Conservation (phyloP, 2,797 vertebrate species). For the Tarsius wallacei region DNA sequence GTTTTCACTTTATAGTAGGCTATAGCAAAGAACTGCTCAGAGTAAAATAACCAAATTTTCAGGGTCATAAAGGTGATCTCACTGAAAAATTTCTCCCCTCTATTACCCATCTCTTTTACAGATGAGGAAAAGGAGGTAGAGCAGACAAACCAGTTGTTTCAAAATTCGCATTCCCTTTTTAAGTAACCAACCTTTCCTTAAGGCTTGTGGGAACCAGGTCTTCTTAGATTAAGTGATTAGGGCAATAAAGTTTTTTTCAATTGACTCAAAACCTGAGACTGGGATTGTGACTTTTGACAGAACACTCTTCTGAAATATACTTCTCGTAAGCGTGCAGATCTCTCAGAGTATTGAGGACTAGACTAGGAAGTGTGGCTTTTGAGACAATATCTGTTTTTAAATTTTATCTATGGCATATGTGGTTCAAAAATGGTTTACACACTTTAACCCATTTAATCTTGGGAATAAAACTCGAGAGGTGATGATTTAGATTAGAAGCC, state of each 20-base stretch:
- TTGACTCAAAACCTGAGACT: neutral
- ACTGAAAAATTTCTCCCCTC: neutral
- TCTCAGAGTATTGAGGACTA: neutral
- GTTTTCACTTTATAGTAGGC: neutral
- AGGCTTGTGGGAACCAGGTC: neutral
- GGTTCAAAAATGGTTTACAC: neutral
- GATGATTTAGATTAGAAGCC: neutral
- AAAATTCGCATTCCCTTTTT: neutral
- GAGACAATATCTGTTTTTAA: neutral
- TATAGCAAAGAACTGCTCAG: neutral
- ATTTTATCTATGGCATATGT: neutral
- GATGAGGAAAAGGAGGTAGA: neutral
- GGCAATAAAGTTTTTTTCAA: neutral
- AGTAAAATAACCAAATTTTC: neutral
- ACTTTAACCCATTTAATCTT: neutral
- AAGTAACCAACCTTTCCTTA: neutral
- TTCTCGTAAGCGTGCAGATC: neutral
- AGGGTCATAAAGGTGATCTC: neutral
- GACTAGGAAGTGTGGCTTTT: neutral
- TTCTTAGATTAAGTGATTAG: neutral
- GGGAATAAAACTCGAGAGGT: neutral
- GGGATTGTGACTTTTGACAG: neutral
- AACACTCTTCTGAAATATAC: neutral
- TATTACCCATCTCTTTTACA: neutral
- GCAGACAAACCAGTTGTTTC: neutral